phyloP scores from a whole-genome alignment of 2,113 vertebrate genomes.

The Anthoscopus minutus region DNA sequence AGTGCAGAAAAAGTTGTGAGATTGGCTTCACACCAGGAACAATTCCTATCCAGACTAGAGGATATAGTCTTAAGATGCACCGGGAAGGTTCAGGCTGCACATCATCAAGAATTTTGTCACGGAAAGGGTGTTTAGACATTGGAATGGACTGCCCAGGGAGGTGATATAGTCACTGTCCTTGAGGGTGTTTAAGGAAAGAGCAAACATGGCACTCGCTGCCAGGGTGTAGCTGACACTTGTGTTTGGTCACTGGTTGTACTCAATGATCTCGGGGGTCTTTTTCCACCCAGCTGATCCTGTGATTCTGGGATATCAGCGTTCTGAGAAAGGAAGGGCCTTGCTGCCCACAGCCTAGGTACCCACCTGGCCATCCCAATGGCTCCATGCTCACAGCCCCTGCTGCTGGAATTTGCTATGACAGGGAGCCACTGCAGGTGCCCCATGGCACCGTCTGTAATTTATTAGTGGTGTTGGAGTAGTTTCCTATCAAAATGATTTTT shows the following conservation, averaged over 20 bases:
- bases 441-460: neutral
- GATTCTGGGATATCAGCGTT: neutral
- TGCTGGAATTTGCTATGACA: neutral
- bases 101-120: neutral
- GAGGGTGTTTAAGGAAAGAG: neutral
- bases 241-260: too few species aligned
- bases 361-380: accelerated
- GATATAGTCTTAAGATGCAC: neutral
- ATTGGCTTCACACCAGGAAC: too few species aligned
- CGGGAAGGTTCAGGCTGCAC: neutral
- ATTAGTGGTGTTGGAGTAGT: neutral
- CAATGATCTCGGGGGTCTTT: neutral
- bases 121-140: neutral
- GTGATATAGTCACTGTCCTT: neutral
- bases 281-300: neutral
- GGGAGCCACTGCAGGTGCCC: neutral
- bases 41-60: accelerated
- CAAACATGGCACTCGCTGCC: neutral
- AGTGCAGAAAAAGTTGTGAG: too few species aligned
- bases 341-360: neutral
- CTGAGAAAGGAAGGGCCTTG: neutral
- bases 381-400: neutral
- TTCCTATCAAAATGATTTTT: neutral
- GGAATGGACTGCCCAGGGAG: neutral
- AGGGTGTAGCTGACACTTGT: neutral